These are phyloP conservation scores for Amphimedon queenslandica DNA, from an alignment of 37 sponge, comb jelly and placozoan species.

Conservation along the genomic window DNA sequence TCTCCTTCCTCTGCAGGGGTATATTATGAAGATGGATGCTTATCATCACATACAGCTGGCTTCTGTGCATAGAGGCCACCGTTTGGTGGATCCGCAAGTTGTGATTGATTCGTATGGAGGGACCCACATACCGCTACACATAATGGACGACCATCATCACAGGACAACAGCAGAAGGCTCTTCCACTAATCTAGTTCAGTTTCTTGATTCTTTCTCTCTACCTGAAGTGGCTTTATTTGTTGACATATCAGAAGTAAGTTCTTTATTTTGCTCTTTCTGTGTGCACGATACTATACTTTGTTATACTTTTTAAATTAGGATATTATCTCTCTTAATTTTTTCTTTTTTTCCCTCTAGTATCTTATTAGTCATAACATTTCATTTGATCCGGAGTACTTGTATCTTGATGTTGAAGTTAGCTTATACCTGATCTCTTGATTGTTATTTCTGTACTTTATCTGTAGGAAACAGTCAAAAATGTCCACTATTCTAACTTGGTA, in stretches of 20 bases:
- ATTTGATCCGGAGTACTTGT: slow-evolving; percentile 63
- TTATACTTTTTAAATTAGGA: not conserved
- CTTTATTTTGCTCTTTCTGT: not conserved
- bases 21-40: slow-evolving; percentile 88
- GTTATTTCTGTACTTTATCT: slow-evolving; percentile 1
- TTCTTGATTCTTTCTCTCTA: slow-evolving; percentile 78
- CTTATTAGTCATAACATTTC: slow-evolving; percentile 13
- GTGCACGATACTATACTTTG: not conserved
- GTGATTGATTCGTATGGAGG: slow-evolving; percentile 71
- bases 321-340: not conserved
- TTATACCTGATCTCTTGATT: not conserved
- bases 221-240: slow-evolving; percentile 77
- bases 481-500: slow-evolving; percentile 59
- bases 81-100: slow-evolving; percentile 42
- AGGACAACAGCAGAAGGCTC: not conserved
- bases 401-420: slow-evolving; percentile 53
- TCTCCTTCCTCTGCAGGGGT: slow-evolving; percentile 38
- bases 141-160: slow-evolving; percentile 41
- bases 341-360: slow-evolving; percentile 5
- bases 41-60: slow-evolving; percentile 78
- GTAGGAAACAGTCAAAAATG: slow-evolving; percentile 44
- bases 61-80: slow-evolving; percentile 84
- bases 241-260: slow-evolving; percentile 73
- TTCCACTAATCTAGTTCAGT: slow-evolving; percentile 47
- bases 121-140: slow-evolving; percentile 71